Evolutionary conservation across 2,113 vertebrate genomes (phyloP).

Genomic region (Centropristis striata): DNA sequence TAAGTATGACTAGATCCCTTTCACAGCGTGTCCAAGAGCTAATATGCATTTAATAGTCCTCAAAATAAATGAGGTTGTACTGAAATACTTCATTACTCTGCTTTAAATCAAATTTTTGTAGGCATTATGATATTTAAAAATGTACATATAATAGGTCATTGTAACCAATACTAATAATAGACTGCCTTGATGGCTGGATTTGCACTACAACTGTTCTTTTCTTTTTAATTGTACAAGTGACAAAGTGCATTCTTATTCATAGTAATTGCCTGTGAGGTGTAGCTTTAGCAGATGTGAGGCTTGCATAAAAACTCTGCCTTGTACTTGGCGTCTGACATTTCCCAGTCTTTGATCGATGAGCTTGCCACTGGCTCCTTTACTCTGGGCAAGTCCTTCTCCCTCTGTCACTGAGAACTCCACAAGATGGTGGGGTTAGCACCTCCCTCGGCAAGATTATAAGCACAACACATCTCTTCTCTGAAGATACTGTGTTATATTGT

Average conservation of each 20-base stretch:
- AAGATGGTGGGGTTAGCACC: slow-evolving; percentile 69
- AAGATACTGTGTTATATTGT: slow-evolving; percentile 13
- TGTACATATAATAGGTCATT: slow-evolving; percentile 4
- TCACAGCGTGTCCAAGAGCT: neutral
- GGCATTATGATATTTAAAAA: slow-evolving; percentile 14
- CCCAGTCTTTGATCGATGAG: slow-evolving; percentile 80
- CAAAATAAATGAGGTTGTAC: neutral
- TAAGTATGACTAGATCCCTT: neutral
- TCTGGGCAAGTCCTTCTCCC: slow-evolving; percentile 69
- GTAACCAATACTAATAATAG: slow-evolving; percentile 36
- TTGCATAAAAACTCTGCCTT: slow-evolving; percentile 68
- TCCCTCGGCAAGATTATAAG: slow-evolving; percentile 54
- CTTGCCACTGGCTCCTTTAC: slow-evolving; percentile 76
- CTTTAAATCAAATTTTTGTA: slow-evolving; percentile 10
- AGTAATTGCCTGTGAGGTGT: slow-evolving; percentile 52
- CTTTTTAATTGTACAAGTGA: slow-evolving; percentile 36
- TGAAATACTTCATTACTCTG: neutral
- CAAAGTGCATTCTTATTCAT: slow-evolving; percentile 46
- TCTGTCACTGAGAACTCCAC: slow-evolving; percentile 66
- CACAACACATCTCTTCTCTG: slow-evolving; percentile 42
- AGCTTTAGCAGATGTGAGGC: slow-evolving; percentile 52
- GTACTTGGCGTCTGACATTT: slow-evolving; percentile 77
- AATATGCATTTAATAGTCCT: neutral
- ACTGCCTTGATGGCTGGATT: slow-evolving; percentile 33
- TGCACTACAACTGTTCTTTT: slow-evolving; percentile 13